These are phyloP conservation scores for Micropoecilia bifurca DNA, from an alignment of 2,797 vertebrate species.

Conservation along the genomic window DNA sequence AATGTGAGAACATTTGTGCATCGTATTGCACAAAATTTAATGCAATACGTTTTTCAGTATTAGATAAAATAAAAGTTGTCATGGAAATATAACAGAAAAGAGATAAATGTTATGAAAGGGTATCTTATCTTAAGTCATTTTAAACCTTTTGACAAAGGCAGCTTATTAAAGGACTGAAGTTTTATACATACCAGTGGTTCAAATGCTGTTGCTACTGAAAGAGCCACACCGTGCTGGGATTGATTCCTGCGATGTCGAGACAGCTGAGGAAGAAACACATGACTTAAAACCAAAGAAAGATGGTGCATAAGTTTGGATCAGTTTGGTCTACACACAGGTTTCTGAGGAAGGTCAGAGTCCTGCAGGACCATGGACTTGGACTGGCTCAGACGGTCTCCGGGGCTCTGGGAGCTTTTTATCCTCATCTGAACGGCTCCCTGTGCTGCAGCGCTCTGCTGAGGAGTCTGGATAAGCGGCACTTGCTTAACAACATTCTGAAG, in stretches of 20 bases:
- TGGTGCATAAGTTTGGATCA: not conserved
- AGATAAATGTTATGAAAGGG: not conserved
- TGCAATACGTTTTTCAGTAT: not conserved
- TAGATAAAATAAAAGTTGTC: not conserved
- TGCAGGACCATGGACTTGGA: slow-evolving; percentile 93
- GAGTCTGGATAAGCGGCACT: slow-evolving; percentile 35
- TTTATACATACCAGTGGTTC: slow-evolving; percentile 46
- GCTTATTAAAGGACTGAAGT: not conserved
- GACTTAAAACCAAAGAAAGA: not conserved
- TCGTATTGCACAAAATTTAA: not conserved
- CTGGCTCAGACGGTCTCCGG: slow-evolving; percentile 89
- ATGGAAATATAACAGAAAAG: not conserved
- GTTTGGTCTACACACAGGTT: slow-evolving; percentile 81
- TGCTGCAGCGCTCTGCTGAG: slow-evolving; percentile 35
- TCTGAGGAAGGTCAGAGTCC: slow-evolving; percentile 80
- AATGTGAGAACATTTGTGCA: not conserved
- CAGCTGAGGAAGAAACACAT: slow-evolving; percentile 56
- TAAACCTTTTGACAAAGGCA: not conserved
- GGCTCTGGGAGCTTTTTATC: slow-evolving; percentile 81
- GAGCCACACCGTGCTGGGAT: slow-evolving; percentile 67
- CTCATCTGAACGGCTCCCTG: slow-evolving; percentile 86
- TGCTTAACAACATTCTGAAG: slow-evolving; percentile 49
- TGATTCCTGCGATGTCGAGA: slow-evolving; percentile 80
- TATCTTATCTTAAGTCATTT: not conserved
- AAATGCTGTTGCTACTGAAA: not conserved